phyloP scores from a whole-genome alignment of 2,113 vertebrate genomes.

The Taurulus bubalis region DNA sequence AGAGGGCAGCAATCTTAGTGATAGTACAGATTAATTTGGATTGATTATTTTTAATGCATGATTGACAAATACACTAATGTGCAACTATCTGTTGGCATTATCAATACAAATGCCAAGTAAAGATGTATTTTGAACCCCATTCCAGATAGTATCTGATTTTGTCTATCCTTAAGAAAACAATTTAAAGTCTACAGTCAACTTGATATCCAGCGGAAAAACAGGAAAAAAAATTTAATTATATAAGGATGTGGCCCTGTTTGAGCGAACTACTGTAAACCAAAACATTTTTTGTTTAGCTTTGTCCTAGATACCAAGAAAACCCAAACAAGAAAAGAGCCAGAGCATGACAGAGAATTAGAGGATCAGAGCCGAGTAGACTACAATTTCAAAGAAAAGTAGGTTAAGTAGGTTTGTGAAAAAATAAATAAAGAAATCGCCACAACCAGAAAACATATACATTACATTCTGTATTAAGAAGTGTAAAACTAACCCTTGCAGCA shows the following conservation, averaged over 20 bases:
- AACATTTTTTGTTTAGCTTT: slow-evolving; percentile 23
- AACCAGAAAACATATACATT: too few species aligned
- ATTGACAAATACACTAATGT: not conserved
- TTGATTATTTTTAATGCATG: not conserved
- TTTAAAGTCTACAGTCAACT: not conserved
- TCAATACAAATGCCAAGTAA: not conserved
- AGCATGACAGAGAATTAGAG: slow-evolving; percentile 10
- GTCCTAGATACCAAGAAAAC: slow-evolving; percentile 29
- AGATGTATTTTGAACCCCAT: not conserved
- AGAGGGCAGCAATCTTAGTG: not conserved
- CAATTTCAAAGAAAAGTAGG: not conserved
- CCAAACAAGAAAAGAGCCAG: slow-evolving; percentile 6
- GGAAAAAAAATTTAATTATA: not conserved
- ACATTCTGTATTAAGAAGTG: not conserved
- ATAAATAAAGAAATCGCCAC: not conserved
- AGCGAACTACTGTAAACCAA: slow-evolving; percentile 5
- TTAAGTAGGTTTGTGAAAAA: not conserved
- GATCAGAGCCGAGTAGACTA: not conserved
- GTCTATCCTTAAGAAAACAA: not conserved
- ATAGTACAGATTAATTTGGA: not conserved
- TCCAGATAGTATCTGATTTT: not conserved
- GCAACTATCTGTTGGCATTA: not conserved
- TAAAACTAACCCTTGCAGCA: too few species aligned
- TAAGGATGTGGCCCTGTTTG: slow-evolving; percentile 29
- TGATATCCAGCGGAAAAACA: not conserved